A percentile compares a stretch with the other conserved stretches of the same genome.
These are phyloP conservation scores for Tricholaema leucomelas DNA, from an alignment of 2,113 vertebrate genomes.

Conservation along the genomic window DNA sequence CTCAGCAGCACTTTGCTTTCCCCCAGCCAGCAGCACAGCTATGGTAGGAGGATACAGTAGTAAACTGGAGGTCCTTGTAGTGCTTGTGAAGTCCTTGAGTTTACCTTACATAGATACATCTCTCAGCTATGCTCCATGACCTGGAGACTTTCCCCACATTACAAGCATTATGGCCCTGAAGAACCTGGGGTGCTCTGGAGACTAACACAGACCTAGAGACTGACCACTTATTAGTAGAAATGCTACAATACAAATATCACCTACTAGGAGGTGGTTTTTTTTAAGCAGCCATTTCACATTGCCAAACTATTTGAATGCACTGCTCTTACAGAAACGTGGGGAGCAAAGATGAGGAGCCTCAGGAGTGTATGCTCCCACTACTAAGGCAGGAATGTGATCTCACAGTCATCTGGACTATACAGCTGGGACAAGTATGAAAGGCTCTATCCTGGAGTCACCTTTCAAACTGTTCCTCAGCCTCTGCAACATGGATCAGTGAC, in stretches of 20 bases:
- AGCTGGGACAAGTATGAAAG: background rate
- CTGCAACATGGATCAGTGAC: background rate
- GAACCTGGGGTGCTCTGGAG: background rate
- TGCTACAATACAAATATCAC: background rate
- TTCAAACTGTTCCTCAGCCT: background rate
- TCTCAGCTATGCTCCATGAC: background rate
- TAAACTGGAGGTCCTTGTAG: background rate
- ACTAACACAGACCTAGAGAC: background rate
- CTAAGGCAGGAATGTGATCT: background rate
- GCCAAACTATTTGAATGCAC: background rate
- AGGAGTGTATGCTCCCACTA: accelerated
- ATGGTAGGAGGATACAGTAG: background rate
- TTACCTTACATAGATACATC: background rate
- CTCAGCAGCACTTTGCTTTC: background rate
- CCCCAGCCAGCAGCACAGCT: background rate
- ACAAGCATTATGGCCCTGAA: background rate
- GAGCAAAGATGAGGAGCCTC: background rate
- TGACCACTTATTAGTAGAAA: background rate
- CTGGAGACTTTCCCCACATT: background rate
- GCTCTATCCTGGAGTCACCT: background rate
- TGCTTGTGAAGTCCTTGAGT: constrained; percentile 45
- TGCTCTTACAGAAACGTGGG: background rate
- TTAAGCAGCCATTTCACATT: background rate
- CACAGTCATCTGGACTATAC: background rate
- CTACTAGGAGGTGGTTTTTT: background rate